Conservation (phyloP, 2,888 invertebrate species). For the Trilocha varians region DNA sequence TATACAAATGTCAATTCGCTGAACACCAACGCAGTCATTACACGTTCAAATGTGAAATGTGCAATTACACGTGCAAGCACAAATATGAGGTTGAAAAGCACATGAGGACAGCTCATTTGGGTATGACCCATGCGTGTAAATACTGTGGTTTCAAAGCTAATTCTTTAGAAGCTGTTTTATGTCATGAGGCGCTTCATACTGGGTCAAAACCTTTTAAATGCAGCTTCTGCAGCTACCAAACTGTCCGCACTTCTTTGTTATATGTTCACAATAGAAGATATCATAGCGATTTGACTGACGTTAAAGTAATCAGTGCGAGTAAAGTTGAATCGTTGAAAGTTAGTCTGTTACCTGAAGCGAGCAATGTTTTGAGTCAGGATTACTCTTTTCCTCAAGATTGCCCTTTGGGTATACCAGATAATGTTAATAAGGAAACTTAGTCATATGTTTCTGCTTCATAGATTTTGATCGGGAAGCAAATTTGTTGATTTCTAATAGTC, state of each 20-base stretch:
- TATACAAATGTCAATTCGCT: conserved; percentile 38
- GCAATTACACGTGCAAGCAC: conserved; percentile 35
- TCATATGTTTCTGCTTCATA: no score
- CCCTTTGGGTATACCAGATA: no score
- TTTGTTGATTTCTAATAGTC: no score
- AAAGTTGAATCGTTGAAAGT: conserved; percentile 36
- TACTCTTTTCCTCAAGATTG: no score
- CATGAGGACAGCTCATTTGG: conserved; percentile 33
- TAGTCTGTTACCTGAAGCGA: not conserved
- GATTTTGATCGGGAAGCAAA: no score
- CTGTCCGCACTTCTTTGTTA: conserved; percentile 32
- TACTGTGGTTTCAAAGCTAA: conserved; percentile 38
- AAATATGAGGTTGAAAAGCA: conserved; percentile 47
- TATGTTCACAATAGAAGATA: conserved; percentile 33
- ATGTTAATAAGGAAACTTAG: no score
- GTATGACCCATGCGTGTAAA: conserved; percentile 35
- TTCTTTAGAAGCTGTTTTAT: conserved; percentile 34
- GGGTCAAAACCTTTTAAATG: conserved; percentile 47
- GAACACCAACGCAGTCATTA: conserved; percentile 47
- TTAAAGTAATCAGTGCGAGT: conserved; percentile 26
- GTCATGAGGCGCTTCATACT: conserved; percentile 42
- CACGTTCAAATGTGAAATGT: conserved; percentile 33
- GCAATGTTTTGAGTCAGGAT: no score
- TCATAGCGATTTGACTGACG: conserved; percentile 25
- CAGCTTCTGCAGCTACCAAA: conserved; percentile 31